phyloP scores from a whole-genome alignment of 2,888 invertebrate species.

The Abrostola triplasia region DNA sequence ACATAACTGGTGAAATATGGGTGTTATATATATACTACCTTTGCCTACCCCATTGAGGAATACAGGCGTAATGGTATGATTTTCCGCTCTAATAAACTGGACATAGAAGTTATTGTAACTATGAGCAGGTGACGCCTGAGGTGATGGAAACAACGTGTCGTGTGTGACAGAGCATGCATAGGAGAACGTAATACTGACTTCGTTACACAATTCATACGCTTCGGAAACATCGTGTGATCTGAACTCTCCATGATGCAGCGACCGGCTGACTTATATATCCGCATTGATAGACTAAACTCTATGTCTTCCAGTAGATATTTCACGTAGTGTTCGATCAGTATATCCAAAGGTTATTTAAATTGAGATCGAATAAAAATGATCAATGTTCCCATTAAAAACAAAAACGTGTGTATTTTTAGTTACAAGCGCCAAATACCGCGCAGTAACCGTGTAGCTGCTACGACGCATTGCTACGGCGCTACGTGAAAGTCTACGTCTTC shows the following conservation, averaged over 20 bases:
- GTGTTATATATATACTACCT: too few species aligned
- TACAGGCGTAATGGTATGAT: too few species aligned
- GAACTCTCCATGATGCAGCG: slow-evolving; percentile 17
- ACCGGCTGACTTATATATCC: neutral
- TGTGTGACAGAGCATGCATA: slow-evolving; percentile 42
- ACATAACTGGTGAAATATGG: too few species aligned
- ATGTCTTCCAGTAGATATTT: neutral
- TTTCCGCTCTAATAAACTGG: slow-evolving; percentile 8
- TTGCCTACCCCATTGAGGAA: too few species aligned
- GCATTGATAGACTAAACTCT: neutral
- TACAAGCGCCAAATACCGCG: neutral
- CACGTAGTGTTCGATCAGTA: slow-evolving; percentile 10
- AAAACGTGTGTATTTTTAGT: too few species aligned
- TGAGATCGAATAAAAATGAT: too few species aligned
- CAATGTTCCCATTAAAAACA: neutral
- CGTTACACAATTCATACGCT: slow-evolving; percentile 58
- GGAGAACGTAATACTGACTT: slow-evolving; percentile 54
- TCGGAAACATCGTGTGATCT: slow-evolving; percentile 30
- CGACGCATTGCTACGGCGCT: too few species aligned
- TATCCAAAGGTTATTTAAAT: too few species aligned
- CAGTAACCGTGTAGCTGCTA: neutral
- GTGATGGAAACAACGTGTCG: slow-evolving; percentile 11
- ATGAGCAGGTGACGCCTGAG: slow-evolving; percentile 16
- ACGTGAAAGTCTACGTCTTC: too few species aligned
- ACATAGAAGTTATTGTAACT: slow-evolving; percentile 20